Conservation (phyloP, 2,888 invertebrate genomes). For the Psylliodes chrysocephalus region DNA sequence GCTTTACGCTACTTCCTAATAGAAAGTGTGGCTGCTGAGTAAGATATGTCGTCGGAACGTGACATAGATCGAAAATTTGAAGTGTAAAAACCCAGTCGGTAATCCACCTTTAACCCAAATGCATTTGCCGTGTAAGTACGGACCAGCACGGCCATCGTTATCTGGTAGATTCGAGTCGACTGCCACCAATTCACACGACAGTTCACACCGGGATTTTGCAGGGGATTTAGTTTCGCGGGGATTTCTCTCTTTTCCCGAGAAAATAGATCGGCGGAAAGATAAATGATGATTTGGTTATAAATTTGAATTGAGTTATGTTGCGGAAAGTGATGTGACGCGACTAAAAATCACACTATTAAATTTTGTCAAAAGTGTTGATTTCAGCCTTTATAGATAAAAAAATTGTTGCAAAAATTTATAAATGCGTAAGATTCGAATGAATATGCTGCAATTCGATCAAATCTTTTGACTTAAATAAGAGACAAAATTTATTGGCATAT, state of each 20-base stretch:
- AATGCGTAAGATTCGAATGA: too few species aligned
- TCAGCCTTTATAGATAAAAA: too few species aligned
- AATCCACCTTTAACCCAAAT: conserved; percentile 61
- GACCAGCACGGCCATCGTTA: conserved; percentile 47
- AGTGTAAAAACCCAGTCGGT: conserved; percentile 51
- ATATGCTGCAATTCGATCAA: too few species aligned
- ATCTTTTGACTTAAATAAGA: too few species aligned
- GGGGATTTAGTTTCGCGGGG: conserved; percentile 30
- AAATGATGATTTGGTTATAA: not conserved
- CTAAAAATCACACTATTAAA: too few species aligned
- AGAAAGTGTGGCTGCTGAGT: conserved; percentile 18
- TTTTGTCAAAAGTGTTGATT: too few species aligned
- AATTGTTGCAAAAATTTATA: too few species aligned
- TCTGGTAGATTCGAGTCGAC: conserved; percentile 49
- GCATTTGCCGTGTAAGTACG: conserved; percentile 59
- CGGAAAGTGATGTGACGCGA: too few species aligned
- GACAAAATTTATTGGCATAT: too few species aligned
- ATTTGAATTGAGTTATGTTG: too few species aligned
- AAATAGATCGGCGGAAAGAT: not conserved
- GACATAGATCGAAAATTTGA: conserved; percentile 26
- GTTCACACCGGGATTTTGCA: conserved; percentile 31
- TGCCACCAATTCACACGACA: conserved; percentile 34
- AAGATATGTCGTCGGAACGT: conserved; percentile 22
- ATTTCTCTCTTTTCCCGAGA: conserved; percentile 7
- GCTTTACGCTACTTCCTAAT: conserved; percentile 18